phyloP scores from a whole-genome alignment of 2,888 invertebrate species.

The Criorhina ranunculi region DNA sequence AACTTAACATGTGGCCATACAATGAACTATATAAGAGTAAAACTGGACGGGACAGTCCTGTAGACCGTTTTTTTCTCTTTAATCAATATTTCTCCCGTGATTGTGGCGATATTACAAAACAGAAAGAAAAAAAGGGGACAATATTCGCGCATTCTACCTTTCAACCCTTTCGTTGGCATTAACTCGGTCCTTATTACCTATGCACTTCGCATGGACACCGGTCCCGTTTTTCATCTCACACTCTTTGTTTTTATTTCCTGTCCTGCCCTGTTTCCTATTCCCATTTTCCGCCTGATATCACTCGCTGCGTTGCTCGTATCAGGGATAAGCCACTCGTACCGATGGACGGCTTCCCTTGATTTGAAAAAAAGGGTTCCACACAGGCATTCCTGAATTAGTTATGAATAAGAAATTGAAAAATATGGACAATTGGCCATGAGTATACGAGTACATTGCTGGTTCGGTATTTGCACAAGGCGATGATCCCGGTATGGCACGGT shows the following conservation, averaged over 20 bases:
- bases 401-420: constrained; percentile 78
- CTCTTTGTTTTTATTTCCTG: constrained; percentile 67
- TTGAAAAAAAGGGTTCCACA: constrained; percentile 71
- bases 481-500: constrained; percentile 57
- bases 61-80: constrained; percentile 57
- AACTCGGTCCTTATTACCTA: constrained; percentile 73
- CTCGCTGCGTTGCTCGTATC: constrained; percentile 58
- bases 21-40: constrained; percentile 60
- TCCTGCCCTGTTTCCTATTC: constrained; percentile 65
- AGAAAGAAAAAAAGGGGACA: too few relatives aligned
- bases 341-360: constrained; percentile 50
- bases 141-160: constrained; percentile 51
- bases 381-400: constrained; percentile 77
- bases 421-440: constrained; percentile 77
- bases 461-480: constrained; percentile 64
- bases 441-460: constrained; percentile 17
- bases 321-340: constrained; percentile 67
- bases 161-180: constrained; percentile 73
- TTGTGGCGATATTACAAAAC: constrained; percentile 74
- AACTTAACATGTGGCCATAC: constrained; percentile 68
- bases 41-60: constrained; percentile 73
- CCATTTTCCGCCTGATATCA: constrained; percentile 76
- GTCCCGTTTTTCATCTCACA: constrained; percentile 45
- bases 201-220: constrained; percentile 72
- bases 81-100: constrained; percentile 73